Percentiles rank a stretch among this genome's conserved stretches.
Evolutionary conservation across 2,797 vertebrate genomes (phyloP).

Genomic region (Acipenser transmontanus): DNA sequence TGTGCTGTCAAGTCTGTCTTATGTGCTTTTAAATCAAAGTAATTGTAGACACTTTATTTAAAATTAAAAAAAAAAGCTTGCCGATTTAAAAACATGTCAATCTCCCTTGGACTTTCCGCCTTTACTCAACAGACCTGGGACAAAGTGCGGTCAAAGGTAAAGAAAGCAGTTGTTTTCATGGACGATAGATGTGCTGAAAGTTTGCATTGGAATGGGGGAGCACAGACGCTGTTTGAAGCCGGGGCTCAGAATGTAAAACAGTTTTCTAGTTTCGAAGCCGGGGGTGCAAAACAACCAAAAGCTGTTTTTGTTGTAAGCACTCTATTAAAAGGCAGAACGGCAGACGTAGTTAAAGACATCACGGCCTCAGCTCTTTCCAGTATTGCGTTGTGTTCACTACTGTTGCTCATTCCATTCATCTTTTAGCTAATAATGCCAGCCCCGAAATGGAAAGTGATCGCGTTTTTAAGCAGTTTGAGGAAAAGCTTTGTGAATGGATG

Average conservation of each 20-base stretch:
- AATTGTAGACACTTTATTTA: no score
- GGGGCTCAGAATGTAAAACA: slow-evolving; percentile 69
- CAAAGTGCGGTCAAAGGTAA: slow-evolving; percentile 67
- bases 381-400: slow-evolving; percentile 77
- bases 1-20: slow-evolving; percentile 34
- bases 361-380: slow-evolving; percentile 66
- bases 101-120: slow-evolving; percentile 39
- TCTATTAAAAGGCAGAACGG: slow-evolving; percentile 65
- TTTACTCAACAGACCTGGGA: slow-evolving; percentile 70
- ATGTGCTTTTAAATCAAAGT: no score
- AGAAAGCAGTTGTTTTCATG: slow-evolving; percentile 76
- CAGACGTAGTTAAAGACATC: slow-evolving; percentile 69
- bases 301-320: slow-evolving; percentile 80
- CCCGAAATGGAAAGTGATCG: slow-evolving; percentile 60
- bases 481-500: slow-evolving; percentile 89
- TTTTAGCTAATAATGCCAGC: slow-evolving; percentile 55
- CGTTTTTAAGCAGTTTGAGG: slow-evolving; percentile 75
- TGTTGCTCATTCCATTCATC: slow-evolving; percentile 65
- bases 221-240: slow-evolving; percentile 59
- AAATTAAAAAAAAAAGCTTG: no score
- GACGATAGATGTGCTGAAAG: slow-evolving; percentile 72
- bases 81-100: slow-evolving; percentile 31
- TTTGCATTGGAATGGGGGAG: slow-evolving; percentile 82
- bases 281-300: slow-evolving; percentile 56
- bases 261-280: slow-evolving; percentile 67